Evolutionary conservation across 2,888 invertebrate genomes (phyloP).

Genomic region (Aphrophora alni): DNA sequence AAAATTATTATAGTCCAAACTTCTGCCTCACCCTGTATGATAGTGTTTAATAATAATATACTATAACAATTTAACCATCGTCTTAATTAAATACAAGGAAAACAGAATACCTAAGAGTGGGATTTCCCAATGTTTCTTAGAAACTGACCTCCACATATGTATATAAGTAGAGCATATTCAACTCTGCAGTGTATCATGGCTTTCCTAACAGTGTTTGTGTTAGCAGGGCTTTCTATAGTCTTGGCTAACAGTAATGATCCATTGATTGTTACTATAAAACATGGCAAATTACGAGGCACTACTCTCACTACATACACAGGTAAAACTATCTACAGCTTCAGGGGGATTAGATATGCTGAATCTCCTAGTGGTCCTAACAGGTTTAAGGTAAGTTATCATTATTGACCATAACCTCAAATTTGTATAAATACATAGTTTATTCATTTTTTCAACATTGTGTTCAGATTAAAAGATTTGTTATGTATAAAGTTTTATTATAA

Average conservation of each 20-base stretch:
- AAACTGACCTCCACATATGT: background rate
- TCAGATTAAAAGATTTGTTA: no score
- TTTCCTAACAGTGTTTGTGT: background rate
- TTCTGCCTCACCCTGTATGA: no score
- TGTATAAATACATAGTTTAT: no score
- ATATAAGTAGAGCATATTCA: background rate
- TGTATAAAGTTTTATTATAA: no score
- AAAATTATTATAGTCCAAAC: no score
- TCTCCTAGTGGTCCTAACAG: constrained; percentile 27
- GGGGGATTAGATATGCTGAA: constrained; percentile 31
- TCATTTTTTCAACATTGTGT: no score
- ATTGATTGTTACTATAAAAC: constrained; percentile 23
- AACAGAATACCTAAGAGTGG: background rate
- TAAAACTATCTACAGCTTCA: constrained; percentile 24
- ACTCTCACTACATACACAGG: constrained; percentile 24
- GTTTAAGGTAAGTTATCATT: constrained; percentile 30
- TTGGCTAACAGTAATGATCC: background rate
- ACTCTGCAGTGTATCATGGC: background rate
- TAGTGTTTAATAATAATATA: no score
- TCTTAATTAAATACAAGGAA: no score
- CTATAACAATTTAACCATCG: no score
- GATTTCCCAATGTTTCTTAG: background rate
- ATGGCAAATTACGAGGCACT: constrained; percentile 27
- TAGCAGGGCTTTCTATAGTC: background rate
- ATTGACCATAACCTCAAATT: no score